Percentiles rank a stretch among this genome's conserved stretches.
Evolutionary conservation across 2,797 vertebrate genomes (phyloP).

Genomic region (Otus scops): DNA sequence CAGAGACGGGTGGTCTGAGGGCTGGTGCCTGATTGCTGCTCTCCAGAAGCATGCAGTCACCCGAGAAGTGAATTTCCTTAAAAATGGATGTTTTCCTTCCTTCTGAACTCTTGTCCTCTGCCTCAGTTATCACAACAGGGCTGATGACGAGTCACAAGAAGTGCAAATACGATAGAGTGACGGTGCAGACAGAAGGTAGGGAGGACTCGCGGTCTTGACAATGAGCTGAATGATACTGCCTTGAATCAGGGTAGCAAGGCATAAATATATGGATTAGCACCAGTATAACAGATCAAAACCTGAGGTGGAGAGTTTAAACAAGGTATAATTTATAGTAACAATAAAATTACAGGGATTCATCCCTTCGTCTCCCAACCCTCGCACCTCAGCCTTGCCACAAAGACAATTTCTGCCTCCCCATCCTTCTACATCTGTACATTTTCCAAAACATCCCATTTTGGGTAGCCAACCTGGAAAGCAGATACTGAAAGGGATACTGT

Average conservation of each 20-base stretch:
- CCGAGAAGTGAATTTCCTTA: neutral
- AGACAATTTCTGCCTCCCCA: neutral
- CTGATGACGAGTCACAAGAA: neutral
- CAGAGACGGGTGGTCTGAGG: neutral
- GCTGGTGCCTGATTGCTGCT: neutral
- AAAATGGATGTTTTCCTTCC: neutral
- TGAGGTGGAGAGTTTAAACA: neutral
- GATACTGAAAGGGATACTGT: no score
- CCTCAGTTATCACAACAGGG: neutral
- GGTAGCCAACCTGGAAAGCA: neutral
- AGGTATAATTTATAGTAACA: neutral
- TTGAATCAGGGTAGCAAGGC: neutral
- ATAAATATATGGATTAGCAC: neutral
- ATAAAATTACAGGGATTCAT: neutral
- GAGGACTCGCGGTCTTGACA: neutral
- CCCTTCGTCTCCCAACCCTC: neutral
- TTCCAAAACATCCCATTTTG: neutral
- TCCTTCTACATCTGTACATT: neutral
- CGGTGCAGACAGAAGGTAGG: neutral
- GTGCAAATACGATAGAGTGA: neutral
- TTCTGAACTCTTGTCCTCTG: neutral
- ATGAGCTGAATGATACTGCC: neutral
- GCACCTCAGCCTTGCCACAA: neutral
- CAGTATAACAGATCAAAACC: neutral
- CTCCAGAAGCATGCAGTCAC: neutral